phyloP scores from a whole-genome alignment of 2,797 vertebrate genomes.

The Morus bassanus region DNA sequence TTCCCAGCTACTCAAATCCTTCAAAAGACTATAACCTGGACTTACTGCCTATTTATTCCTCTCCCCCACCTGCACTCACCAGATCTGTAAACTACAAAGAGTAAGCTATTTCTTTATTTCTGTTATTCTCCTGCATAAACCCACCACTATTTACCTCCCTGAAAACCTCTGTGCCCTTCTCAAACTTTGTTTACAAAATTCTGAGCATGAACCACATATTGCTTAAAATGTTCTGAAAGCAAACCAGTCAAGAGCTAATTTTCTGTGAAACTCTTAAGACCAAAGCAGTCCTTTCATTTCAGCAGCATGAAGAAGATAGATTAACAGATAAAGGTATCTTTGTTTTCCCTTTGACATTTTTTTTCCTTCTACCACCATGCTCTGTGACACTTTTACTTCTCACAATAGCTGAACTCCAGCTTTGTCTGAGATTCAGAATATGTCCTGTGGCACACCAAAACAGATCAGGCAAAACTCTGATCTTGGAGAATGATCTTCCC shows the following conservation, averaged over 20 bases:
- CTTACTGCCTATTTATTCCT: not conserved
- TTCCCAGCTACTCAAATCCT: not conserved
- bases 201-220: not conserved
- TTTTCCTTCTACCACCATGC: not conserved
- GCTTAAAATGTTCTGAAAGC: not conserved
- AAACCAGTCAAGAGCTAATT: not conserved
- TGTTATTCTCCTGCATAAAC: not conserved
- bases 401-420: not conserved
- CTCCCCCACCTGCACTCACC: not conserved
- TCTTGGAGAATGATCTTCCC: not conserved
- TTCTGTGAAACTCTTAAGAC: not conserved
- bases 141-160: not conserved
- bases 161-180: not conserved
- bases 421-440: not conserved
- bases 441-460: not conserved
- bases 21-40: not conserved
- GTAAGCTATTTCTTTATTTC: not conserved
- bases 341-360: not conserved
- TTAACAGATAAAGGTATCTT: not conserved
- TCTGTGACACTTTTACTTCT: not conserved
- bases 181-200: not conserved
- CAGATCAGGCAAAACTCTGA: not conserved
- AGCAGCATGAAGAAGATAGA: not conserved
- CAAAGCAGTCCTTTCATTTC: not conserved
- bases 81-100: not conserved